These are phyloP conservation scores for Sinocyclocheilus anophthalmus DNA, from an alignment of 2,113 vertebrate species.

Conservation along the genomic window DNA sequence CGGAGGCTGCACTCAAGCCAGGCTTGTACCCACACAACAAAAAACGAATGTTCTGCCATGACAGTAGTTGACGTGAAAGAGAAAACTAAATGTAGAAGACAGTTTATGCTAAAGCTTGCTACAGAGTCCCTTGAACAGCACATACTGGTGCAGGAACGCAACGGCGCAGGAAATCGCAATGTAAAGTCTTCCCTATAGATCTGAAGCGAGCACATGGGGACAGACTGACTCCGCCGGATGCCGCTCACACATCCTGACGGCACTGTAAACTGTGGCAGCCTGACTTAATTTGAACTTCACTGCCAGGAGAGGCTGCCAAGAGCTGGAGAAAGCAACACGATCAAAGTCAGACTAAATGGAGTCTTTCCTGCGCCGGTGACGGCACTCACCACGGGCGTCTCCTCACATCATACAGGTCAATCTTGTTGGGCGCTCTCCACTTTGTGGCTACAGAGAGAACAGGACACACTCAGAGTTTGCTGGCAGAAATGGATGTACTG, in stretches of 20 bases:
- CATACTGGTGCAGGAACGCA: not conserved
- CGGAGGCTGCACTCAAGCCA: not conserved
- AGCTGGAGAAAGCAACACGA: conserved; percentile 18
- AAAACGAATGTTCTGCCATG: not conserved
- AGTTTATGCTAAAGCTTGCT: not conserved
- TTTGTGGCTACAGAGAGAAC: conserved; percentile 81
- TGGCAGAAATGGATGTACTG: too few species aligned
- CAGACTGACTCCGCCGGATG: not conserved
- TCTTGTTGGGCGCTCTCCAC: conserved; percentile 95
- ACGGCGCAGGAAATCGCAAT: not conserved
- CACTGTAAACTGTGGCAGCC: not conserved
- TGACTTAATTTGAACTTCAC: conserved; percentile 31
- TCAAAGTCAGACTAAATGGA: conserved; percentile 32
- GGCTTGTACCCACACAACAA: not conserved
- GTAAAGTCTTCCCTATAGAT: not conserved
- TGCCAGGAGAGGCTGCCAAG: not conserved
- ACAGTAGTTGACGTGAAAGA: not conserved
- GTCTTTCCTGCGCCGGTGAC: not conserved
- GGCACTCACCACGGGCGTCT: conserved; percentile 91
- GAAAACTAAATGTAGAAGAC: not conserved
- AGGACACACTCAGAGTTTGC: not conserved
- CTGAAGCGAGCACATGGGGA: not conserved
- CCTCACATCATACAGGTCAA: conserved; percentile 97
- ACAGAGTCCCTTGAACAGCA: not conserved
- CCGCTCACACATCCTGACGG: not conserved